phyloP scores from a whole-genome alignment of 2,888 invertebrate genomes.

The Silvanus unidentatus region DNA sequence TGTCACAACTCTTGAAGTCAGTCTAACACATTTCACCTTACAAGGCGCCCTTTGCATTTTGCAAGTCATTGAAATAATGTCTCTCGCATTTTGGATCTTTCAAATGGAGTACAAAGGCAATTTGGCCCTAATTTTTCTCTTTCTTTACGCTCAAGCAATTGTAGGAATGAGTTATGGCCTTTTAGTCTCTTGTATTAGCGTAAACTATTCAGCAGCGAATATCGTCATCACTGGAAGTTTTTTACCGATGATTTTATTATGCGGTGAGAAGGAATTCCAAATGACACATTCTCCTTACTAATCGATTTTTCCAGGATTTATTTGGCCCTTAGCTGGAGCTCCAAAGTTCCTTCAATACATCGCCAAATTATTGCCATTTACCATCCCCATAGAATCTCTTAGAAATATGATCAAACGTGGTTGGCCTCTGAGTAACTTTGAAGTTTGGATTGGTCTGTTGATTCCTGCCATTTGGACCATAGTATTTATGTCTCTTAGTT shows the following conservation, averaged over 20 bases:
- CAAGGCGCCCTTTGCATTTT: constrained; percentile 69
- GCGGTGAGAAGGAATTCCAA: no score
- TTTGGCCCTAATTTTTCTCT: constrained; percentile 52
- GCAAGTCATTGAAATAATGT: constrained; percentile 59
- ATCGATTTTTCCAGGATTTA: constrained; percentile 50
- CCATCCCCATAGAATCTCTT: constrained; percentile 69
- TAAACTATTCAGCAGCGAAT: constrained; percentile 74
- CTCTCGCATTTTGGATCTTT: constrained; percentile 57
- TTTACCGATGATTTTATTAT: constrained; percentile 81
- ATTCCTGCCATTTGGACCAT: constrained; percentile 58
- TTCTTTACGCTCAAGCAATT: constrained; percentile 68
- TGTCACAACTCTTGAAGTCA: constrained; percentile 72
- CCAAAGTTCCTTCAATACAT: constrained; percentile 42
- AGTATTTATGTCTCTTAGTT: constrained; percentile 31
- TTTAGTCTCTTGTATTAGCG: constrained; percentile 72
- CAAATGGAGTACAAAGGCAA: constrained; percentile 59
- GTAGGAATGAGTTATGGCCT: constrained; percentile 84
- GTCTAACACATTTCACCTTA: constrained; percentile 71
- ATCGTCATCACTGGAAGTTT: constrained; percentile 83
- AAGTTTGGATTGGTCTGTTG: constrained; percentile 70
- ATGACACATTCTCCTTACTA: no score
- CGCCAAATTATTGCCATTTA: constrained; percentile 58
- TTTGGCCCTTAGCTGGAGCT: constrained; percentile 69
- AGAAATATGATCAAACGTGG: constrained; percentile 73
- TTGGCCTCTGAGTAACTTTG: constrained; percentile 58